These are phyloP conservation scores for Ptychadena robeensis DNA, from an alignment of 2,797 vertebrate genomes.

Conservation along the genomic window DNA sequence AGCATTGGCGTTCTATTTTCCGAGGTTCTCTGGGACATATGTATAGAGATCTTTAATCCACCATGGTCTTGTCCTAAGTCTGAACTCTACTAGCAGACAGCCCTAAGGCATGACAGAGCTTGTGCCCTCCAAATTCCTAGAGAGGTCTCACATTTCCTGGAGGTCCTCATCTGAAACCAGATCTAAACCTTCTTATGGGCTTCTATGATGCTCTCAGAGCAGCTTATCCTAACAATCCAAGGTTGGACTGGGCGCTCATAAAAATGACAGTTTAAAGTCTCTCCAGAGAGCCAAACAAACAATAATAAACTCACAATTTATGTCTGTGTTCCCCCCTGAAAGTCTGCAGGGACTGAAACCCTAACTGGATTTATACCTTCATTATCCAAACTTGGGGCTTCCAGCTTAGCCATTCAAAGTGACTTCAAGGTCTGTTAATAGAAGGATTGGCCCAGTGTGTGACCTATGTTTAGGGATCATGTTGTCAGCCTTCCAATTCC, in stretches of 20 bases:
- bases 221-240: conserved; percentile 48
- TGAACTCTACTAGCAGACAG: conserved; percentile 32
- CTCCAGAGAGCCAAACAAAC: conserved; percentile 25
- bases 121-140: conserved; percentile 15
- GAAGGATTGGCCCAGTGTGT: not conserved
- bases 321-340: conserved; percentile 36
- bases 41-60: not conserved
- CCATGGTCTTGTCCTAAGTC: conserved; percentile 1
- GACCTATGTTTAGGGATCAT: not conserved
- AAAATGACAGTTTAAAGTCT: conserved; percentile 54
- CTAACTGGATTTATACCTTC: conserved; percentile 52
- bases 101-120: conserved; percentile 29
- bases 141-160: conserved; percentile 24
- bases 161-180: conserved; percentile 27
- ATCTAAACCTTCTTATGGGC: conserved; percentile 37
- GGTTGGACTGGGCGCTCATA: conserved; percentile 28
- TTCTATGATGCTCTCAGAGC: conserved; percentile 1
- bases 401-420: not conserved
- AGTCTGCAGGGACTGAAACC: conserved; percentile 55
- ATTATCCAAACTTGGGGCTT: not conserved
- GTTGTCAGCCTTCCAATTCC: conserved; percentile 12
- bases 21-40: not conserved
- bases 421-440: not conserved
- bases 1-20: not conserved
- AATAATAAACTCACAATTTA: conserved; percentile 51